Conservation (phyloP, 2,888 invertebrate species). For the Minunthozetes semirufus region DNA sequence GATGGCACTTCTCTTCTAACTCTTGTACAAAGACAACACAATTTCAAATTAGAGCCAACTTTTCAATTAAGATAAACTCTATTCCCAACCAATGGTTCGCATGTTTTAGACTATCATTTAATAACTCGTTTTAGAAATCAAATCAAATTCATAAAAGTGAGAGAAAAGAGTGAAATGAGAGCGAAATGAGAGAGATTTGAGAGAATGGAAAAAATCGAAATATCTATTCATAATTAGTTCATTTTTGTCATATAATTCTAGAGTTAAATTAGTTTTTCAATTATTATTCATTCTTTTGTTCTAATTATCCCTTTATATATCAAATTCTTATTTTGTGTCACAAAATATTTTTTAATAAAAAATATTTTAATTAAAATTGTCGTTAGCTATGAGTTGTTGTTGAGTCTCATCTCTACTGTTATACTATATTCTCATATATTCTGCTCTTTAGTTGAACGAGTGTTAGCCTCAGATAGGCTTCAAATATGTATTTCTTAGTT, state of each 20-base stretch:
- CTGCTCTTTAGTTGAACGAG: not conserved
- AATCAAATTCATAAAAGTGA: not conserved
- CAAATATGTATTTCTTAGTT: slow-evolving; percentile 1
- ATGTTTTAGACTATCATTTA: slow-evolving; percentile 1
- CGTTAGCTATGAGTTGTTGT: not conserved
- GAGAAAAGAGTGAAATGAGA: not conserved
- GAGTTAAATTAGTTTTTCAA: slow-evolving; percentile 29
- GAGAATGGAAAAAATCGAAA: not conserved
- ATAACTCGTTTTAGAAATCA: not conserved
- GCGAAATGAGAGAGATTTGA: too few relatives aligned
- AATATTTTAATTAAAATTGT: slow-evolving; percentile 25
- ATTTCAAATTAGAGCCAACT: slow-evolving; percentile 15
- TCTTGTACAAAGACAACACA: not conserved
- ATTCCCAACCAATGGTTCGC: not conserved
- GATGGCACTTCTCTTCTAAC: slow-evolving; percentile 1
- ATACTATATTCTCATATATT: not conserved
- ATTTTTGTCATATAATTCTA: slow-evolving; percentile 9
- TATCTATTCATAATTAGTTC: slow-evolving; percentile 29
- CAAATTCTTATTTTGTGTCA: slow-evolving; percentile 9
- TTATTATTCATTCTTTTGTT: slow-evolving; percentile 21
- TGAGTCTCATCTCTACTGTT: not conserved
- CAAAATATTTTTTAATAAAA: slow-evolving; percentile 7
- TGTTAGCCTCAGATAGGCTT: not conserved
- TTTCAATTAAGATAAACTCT: slow-evolving; percentile 25
- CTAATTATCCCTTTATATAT: slow-evolving; percentile 22